A percentile compares a stretch with the other conserved stretches of the same genome.
Conservation (phyloP, 2,888 invertebrate genomes). For the Orchesella flavescens region DNA sequence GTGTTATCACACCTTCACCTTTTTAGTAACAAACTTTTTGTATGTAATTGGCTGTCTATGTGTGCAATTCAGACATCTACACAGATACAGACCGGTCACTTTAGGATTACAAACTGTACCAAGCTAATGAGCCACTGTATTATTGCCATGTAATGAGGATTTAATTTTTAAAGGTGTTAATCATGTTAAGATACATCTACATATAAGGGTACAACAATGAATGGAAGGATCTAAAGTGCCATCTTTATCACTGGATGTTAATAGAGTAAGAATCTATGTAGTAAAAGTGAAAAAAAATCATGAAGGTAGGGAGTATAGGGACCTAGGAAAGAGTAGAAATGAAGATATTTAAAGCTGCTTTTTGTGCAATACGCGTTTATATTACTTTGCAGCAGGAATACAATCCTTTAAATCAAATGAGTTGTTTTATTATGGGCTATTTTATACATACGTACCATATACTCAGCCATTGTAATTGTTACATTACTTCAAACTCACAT, state of each 20-base stretch:
- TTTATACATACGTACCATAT: neutral
- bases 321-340: too few species aligned
- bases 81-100: neutral
- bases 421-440: too few species aligned
- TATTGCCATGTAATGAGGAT: neutral
- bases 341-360: too few species aligned
- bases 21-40: neutral
- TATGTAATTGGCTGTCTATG: neutral
- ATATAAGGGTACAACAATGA: neutral
- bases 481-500: too few species aligned
- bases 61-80: neutral
- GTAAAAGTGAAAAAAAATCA: too few species aligned
- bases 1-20: constrained; percentile 1
- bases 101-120: too few species aligned
- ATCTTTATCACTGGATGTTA: neutral
- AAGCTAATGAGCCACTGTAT: neutral
- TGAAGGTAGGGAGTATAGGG: too few species aligned
- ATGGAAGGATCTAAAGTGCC: neutral
- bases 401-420: too few species aligned
- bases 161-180: neutral
- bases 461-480: neutral
- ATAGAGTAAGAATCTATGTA: too few species aligned
- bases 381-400: too few species aligned
- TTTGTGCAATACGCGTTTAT: too few species aligned
- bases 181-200: too few species aligned